Percentiles rank a stretch among this genome's conserved stretches.
Conservation (phyloP, 2,888 invertebrate species). For the Rhorus exstirpatorius region DNA sequence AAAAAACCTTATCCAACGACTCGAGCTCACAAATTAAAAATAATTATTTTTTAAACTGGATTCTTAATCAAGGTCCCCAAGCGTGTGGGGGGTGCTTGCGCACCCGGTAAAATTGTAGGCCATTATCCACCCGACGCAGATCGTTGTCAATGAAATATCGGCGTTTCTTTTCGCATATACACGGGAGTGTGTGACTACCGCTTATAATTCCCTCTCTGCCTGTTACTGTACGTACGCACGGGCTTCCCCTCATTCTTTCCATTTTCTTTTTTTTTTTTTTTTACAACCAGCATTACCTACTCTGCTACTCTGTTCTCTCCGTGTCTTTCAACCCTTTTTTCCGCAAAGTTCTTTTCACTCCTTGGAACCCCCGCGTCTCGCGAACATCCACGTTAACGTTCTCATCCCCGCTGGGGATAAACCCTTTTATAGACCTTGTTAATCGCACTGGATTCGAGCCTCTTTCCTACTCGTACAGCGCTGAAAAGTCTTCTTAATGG, state of each 20-base stretch:
- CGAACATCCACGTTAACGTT: conserved; percentile 58
- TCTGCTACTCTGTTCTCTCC: conserved; percentile 60
- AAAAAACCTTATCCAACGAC: conserved; percentile 80
- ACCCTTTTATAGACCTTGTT: conserved; percentile 81
- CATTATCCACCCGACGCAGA: conserved; percentile 84
- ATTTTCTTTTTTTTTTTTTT: conserved; percentile 52
- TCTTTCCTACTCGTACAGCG: conserved; percentile 63
- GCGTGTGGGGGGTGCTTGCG: conserved; percentile 67
- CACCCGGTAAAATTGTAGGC: conserved; percentile 81
- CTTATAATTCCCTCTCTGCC: conserved; percentile 76
- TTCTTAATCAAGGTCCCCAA: conserved; percentile 81
- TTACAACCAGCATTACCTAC: conserved; percentile 58
- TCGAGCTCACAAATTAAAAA: conserved; percentile 83
- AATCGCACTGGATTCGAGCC: conserved; percentile 76
- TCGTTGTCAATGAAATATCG: conserved; percentile 86
- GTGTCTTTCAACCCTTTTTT: conserved; percentile 71
- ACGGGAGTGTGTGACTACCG: conserved; percentile 54
- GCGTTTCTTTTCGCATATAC: conserved; percentile 79
- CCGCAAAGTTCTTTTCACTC: conserved; percentile 79
- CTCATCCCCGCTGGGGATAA: conserved; percentile 75
- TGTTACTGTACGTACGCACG: conserved; percentile 81
- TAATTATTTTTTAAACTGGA: conserved; percentile 85
- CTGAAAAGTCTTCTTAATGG: conserved; percentile 73
- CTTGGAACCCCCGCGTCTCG: conserved; percentile 65
- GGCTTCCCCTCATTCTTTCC: conserved; percentile 71